Evolutionary conservation across 1,140 invertebrate species (phyloP), one percentile per base, ranked within the genome.

Genomic region (Leptopilina boulardi): DNA sequence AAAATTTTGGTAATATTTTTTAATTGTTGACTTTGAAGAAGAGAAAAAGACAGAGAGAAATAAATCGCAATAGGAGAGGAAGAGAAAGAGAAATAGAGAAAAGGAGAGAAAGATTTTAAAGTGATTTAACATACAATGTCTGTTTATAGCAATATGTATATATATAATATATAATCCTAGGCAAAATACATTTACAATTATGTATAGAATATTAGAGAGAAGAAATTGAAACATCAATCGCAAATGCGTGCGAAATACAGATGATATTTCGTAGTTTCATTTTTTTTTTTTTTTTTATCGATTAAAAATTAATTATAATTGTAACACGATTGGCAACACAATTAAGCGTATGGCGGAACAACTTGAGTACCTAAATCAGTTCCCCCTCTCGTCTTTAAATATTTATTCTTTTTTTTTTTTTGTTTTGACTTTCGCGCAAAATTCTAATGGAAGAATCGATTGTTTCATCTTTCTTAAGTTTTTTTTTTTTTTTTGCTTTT

Each of bases 281-380:
- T 38, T 38, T 38, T 38, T 38, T 9, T 8, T 38, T 6, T 38
- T 38, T 9, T 8, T 38, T 77, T 81, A 80, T 80, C 75, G 73
- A 83, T 82, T 82, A 84, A 80, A 81, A 82, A 83, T 83, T 79
- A 86, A 85, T 87, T 84, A 85, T 86, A 84, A 85, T 74, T 76
- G 74, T 80, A 84, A 83, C 80, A 84, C 82, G 82, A 87, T 88
- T 89, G 87, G 87, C 86, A 89, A 89, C 86, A 87, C 85, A 89
- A 87, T 89, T 88, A 89, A 89, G 87, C 88, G 88, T 88, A 89
- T 86, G 83, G 86, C 77, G 83, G 85, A 86, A 84, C 85, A 85
- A 77, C 81, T 38, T 85, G 86, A 85, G 80, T 86, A 81, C 75
- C 66, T 18, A 56, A 44, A 66, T 44, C 19, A 74, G 56, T 18